These are phyloP conservation scores for Cactoblastis cactorum DNA, from an alignment of 2,888 invertebrate species.

Conservation along the genomic window DNA sequence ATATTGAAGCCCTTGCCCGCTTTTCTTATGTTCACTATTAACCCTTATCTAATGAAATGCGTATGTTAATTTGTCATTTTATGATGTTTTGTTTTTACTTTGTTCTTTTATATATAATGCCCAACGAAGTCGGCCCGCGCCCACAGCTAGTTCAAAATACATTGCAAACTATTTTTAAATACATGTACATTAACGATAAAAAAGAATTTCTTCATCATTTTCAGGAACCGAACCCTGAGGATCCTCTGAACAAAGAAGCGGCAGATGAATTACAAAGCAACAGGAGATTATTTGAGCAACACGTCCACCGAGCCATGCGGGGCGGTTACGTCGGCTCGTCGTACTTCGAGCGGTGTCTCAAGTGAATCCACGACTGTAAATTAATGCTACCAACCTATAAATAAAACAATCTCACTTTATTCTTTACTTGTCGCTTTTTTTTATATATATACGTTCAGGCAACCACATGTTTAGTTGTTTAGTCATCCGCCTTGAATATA, in stretches of 20 bases:
- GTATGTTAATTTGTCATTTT: too few species aligned
- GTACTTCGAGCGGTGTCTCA: conserved; percentile 97
- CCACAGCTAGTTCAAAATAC: not conserved
- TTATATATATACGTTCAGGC: too few species aligned
- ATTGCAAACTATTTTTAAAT: too few species aligned
- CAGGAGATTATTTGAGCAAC: conserved; percentile 95
- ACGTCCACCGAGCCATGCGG: conserved; percentile 97
- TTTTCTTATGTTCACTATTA: too few species aligned
- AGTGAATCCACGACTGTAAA: conserved; percentile 81
- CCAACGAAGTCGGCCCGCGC: too few species aligned
- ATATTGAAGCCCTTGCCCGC: too few species aligned
- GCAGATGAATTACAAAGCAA: conserved; percentile 98
- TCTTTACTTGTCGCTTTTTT: conserved; percentile 37
- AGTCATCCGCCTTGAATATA: too few species aligned
- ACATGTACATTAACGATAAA: too few species aligned
- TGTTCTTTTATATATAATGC: too few species aligned
- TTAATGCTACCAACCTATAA: conserved; percentile 57
- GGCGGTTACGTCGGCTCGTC: conserved; percentile 96
- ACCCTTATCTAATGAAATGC: too few species aligned
- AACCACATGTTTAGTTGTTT: too few species aligned
- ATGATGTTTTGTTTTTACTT: too few species aligned
- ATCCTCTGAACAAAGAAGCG: conserved; percentile 98
- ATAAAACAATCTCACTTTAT: conserved; percentile 69
- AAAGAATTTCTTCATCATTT: not conserved
- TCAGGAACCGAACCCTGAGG: conserved; percentile 98